phyloP scores from a whole-genome alignment of 1,140 invertebrate genomes.

The Vanessa atalanta region DNA sequence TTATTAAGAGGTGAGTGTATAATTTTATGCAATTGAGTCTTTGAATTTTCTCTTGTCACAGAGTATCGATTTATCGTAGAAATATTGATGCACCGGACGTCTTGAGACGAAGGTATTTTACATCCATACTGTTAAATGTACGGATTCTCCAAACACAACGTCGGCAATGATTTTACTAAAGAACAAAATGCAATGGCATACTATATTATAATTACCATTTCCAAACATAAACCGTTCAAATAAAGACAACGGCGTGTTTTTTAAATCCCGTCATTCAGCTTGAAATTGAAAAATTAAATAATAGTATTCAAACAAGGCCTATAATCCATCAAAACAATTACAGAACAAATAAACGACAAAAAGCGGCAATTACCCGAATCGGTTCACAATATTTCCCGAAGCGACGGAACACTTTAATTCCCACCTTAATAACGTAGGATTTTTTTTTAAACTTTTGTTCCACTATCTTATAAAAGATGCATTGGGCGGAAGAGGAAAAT shows the following conservation, averaged over 20 bases:
- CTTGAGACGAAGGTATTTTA: too few relatives aligned
- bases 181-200: too few relatives aligned
- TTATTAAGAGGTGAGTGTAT: too few relatives aligned
- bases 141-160: too few relatives aligned
- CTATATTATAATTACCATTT: not conserved
- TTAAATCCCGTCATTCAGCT: not conserved
- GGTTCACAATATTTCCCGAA: constrained; percentile 40
- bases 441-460: constrained; percentile 60
- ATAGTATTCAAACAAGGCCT: constrained; percentile 14
- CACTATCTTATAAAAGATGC: constrained; percentile 75
- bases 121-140: too few relatives aligned
- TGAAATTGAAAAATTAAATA: not conserved
- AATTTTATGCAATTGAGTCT: too few relatives aligned
- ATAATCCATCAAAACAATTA: constrained; percentile 24
- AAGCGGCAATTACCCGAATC: constrained; percentile 43
- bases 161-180: too few relatives aligned
- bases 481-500: constrained; percentile 72
- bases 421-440: constrained; percentile 44
- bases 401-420: constrained; percentile 40
- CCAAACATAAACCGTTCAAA: not conserved
- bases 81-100: too few relatives aligned
- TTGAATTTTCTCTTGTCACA: too few relatives aligned
- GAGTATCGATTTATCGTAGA: too few relatives aligned
- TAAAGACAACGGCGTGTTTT: not conserved
- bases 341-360: constrained; percentile 20